Conservation (phyloP, 2,113 vertebrate species). For the Trematomus loennbergii region DNA sequence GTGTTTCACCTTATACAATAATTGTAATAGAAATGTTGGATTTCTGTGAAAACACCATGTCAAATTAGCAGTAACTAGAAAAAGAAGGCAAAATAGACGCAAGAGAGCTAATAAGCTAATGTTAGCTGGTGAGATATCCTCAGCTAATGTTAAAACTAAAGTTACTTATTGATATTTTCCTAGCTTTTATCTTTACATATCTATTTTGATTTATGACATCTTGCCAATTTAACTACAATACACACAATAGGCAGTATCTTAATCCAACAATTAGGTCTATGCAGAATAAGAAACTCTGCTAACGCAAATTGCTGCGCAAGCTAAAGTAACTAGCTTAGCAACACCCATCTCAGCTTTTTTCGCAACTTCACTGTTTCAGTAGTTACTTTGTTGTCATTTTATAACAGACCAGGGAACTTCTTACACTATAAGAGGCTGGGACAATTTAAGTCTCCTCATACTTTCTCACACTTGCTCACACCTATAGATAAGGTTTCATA, state of each 20-base stretch:
- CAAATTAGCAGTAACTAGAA: neutral
- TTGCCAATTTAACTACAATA: neutral
- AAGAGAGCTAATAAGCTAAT: neutral
- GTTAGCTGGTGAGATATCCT: neutral
- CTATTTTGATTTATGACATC: neutral
- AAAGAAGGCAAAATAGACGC: neutral
- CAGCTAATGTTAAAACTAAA: neutral
- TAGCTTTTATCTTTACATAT: neutral
- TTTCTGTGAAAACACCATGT: neutral
- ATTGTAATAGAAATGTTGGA: neutral
- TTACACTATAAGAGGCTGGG: neutral
- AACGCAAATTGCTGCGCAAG: neutral
- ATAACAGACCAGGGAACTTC: too few species aligned
- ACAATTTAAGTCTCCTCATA: neutral
- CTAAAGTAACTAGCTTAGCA: neutral
- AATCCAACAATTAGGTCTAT: neutral
- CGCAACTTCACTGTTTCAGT: neutral
- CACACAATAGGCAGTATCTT: neutral
- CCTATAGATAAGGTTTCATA: neutral
- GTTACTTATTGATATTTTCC: neutral
- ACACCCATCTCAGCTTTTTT: neutral
- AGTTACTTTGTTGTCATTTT: neutral
- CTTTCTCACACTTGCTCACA: neutral
- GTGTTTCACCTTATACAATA: too few species aligned
- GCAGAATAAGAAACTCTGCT: neutral